A percentile compares a stretch with the other conserved stretches of the same genome.
Conservation (phyloP, 1,140 invertebrate species). For the Eupristina koningsbergeri region DNA sequence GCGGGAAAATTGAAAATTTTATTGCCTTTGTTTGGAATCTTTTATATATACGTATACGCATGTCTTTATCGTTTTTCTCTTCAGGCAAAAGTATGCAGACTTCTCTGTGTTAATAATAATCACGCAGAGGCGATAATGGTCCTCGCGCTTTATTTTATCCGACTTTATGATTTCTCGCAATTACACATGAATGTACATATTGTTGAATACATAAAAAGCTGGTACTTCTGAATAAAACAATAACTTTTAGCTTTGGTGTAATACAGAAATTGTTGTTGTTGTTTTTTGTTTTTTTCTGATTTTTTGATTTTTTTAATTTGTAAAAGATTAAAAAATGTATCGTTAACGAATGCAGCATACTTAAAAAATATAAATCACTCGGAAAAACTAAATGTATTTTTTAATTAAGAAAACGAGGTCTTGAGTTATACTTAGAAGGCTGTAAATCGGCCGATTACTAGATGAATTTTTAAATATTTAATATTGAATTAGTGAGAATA, state of each 20-base stretch:
- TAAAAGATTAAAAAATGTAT: too few species aligned
- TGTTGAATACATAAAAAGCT: constrained; percentile 1
- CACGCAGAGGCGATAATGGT: constrained; percentile 30
- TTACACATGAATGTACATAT: constrained; percentile 1
- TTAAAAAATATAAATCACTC: too few species aligned
- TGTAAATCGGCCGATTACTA: too few species aligned
- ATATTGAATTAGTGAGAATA: too few species aligned
- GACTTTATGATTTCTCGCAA: constrained; percentile 37
- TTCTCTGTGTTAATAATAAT: constrained; percentile 24
- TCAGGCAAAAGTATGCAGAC: not conserved
- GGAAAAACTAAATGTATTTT: too few species aligned
- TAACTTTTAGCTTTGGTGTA: not conserved
- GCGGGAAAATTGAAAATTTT: constrained; percentile 48
- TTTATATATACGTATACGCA: not conserved
- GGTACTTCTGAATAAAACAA: constrained; percentile 20
- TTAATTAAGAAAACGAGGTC: too few species aligned
- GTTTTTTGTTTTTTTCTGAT: too few species aligned
- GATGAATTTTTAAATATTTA: too few species aligned
- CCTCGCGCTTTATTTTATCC: constrained; percentile 9
- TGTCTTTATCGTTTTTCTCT: constrained; percentile 12
- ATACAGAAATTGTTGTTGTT: not conserved
- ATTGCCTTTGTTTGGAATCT: constrained; percentile 38
- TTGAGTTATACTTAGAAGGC: too few species aligned
- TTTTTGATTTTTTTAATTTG: too few species aligned
- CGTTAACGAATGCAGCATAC: too few species aligned